Base-by-base conservation (phyloP, 2,888 invertebrate species). In the Scaptomyza tumidula region DNA sequence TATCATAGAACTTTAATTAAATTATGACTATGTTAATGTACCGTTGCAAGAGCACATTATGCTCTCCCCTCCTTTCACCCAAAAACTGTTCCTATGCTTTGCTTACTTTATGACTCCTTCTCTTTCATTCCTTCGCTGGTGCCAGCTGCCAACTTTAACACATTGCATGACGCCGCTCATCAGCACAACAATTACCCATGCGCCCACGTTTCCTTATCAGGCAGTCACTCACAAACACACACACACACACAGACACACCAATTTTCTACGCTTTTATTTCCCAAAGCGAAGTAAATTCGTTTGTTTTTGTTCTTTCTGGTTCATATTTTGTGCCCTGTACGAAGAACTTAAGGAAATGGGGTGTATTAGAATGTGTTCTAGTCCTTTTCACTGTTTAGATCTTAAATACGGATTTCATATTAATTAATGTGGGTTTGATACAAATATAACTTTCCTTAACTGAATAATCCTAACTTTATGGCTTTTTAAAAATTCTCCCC, bases 1-100 rank as follows among this genome's bases (percentile, higher is more conserved):
- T 11, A 27, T 35, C 49, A 58, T 60, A 55, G 50, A 48, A 74
- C 67, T 79, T 83, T 90, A 89, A 89, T 89, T 90, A 90, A 89
- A 89, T 89, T 89, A 90, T 89, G 88, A 83, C 88, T 80, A 75
- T 78, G 80, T 78, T 89, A 90, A 90, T 90, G 89, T 88, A 79
- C 73, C 86, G 77, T 89, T 85, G 78, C 84, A 84, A 66, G 67
- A 59, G 57, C 74, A 75, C 78, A 64, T 71, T 76, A 60, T 55
- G 57, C 53, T 45, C 7, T 16, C 10, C 53, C 44, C 35, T 19
- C 19, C 19, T 1, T 2, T 19, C 19, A 19, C 33, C 13, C 2
- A 13, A 2, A 29, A 29, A 14, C 14, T 11, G 10, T 14, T 27
- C 14, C 41, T 48, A 10, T 44, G 27, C 1, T 11, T 19, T 27